Conservation (phyloP, 2,888 invertebrate genomes). For the Metalampra italica region DNA sequence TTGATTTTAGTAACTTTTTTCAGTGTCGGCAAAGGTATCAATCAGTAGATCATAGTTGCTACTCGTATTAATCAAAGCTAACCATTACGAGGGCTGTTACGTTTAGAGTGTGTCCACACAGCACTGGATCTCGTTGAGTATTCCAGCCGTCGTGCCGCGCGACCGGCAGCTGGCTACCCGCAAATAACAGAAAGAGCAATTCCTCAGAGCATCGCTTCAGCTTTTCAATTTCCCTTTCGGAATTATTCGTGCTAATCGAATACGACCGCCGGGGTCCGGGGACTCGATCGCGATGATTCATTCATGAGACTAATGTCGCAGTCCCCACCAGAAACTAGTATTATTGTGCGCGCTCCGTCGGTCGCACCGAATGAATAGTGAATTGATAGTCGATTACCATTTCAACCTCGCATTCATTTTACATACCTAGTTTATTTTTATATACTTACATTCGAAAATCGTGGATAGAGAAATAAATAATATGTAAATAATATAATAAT, state of each 20-base stretch:
- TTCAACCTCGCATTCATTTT: neutral
- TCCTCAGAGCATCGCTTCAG: constrained; percentile 75
- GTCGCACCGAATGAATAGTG: constrained; percentile 4
- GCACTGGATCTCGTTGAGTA: constrained; percentile 56
- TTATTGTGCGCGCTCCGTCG: constrained; percentile 43
- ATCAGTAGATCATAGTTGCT: no score
- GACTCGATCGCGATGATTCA: constrained; percentile 69
- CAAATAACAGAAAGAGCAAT: constrained; percentile 77
- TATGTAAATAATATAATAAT: no score
- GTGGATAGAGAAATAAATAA: no score
- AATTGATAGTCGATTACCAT: constrained; percentile 13
- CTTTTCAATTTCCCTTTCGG: constrained; percentile 79
- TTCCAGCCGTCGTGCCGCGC: constrained; percentile 39
- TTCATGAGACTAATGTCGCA: constrained; percentile 73
- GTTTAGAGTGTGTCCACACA: constrained; percentile 23
- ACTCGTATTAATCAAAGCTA: neutral
- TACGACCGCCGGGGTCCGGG: constrained; percentile 63
- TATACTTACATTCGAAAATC: no score
- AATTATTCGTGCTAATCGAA: constrained; percentile 78
- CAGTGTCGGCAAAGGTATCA: no score
- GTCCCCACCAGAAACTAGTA: constrained; percentile 57
- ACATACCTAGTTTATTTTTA: neutral
- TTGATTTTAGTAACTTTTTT: no score
- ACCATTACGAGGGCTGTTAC: constrained; percentile 34
- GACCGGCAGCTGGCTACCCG: constrained; percentile 54